Conservation (phyloP, 2,113 vertebrate genomes). For the Porphyrio hochstetteri region DNA sequence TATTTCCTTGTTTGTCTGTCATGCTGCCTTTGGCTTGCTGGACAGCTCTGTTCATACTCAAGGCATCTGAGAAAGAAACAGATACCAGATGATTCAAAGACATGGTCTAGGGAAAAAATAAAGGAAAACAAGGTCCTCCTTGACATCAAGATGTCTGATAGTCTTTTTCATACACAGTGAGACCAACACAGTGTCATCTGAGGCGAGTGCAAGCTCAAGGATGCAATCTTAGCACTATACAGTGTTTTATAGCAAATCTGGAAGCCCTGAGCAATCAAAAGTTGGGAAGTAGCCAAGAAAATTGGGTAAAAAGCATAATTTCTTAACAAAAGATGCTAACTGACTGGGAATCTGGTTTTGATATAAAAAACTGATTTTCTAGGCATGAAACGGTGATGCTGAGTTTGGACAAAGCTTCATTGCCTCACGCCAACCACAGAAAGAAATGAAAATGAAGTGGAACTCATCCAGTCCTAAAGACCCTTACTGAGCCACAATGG, state of each 20-base stretch:
- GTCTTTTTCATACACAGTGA: background rate
- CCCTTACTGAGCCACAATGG: background rate
- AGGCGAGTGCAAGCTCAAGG: background rate
- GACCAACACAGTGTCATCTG: background rate
- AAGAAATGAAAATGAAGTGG: background rate
- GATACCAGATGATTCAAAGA: background rate
- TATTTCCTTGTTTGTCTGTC: conserved; percentile 16
- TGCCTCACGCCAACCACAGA: background rate
- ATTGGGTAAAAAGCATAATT: background rate
- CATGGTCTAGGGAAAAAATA: background rate
- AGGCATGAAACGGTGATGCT: background rate
- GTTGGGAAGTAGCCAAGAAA: background rate
- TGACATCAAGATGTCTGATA: background rate
- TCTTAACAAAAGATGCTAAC: background rate
- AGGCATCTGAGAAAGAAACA: background rate
- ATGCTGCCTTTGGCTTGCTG: background rate
- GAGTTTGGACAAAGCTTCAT: background rate
- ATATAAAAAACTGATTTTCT: background rate
- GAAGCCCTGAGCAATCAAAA: background rate
- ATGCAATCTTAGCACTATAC: background rate
- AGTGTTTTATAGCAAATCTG: background rate
- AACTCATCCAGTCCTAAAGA: background rate
- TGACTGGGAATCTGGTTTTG: background rate
- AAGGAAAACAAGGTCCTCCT: background rate
- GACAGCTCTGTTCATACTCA: conserved; percentile 5